Base-by-base conservation (phyloP, 2,113 vertebrate species). In the Talpa occidentalis region DNA sequence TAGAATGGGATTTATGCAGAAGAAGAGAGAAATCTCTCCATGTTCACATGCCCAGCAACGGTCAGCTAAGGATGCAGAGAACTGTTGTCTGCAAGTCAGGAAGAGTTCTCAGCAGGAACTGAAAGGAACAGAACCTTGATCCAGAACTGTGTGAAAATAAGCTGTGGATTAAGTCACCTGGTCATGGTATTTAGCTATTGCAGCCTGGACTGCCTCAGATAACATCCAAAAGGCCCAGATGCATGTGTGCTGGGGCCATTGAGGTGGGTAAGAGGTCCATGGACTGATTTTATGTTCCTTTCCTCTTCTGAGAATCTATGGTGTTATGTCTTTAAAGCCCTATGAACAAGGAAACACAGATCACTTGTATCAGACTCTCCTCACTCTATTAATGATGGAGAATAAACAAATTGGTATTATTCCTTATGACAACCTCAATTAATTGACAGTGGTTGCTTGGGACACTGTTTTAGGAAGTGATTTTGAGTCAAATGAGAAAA, bases 311-410 rank as follows among this genome's bases (percentile, higher is more conserved):
- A 92, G 42, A 76, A 16, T 92, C 70, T 80, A 6, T 14, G 35
- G 83, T 90, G 94, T 95, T 76, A 82, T 49, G 49, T 76, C 60
- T 59, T 90, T 49, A 84, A 74, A 79, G 40, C 30, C 22, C 66
- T 64, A 44, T 52, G 69, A 49, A n/a, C 21, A 78, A 22, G 89
- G 54, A 84, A 90, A 54, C 37, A 52, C 54, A 30, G 22, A 19
- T 54, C 30, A 12, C 28, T 62, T 72, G 6, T 35, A 44, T 40
- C 28, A 56, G 24, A 19, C 40, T 88, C 12, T 49, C 93, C 84
- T 97, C 30, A 87, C 37, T 60, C 70, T 62, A 52, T 64, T 49
- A 54, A 85, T 35, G 60, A 76, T 66, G 6, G n/a, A 87, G 35
- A 83, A 40, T 44, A 32, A 30, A 87, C 5, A 79, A 28, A 42